Percentiles rank a stretch among this genome's conserved stretches.
These are phyloP conservation scores for Thaumetopoea pityocampa DNA, from an alignment of 1,140 invertebrate genomes.

Conservation along the genomic window DNA sequence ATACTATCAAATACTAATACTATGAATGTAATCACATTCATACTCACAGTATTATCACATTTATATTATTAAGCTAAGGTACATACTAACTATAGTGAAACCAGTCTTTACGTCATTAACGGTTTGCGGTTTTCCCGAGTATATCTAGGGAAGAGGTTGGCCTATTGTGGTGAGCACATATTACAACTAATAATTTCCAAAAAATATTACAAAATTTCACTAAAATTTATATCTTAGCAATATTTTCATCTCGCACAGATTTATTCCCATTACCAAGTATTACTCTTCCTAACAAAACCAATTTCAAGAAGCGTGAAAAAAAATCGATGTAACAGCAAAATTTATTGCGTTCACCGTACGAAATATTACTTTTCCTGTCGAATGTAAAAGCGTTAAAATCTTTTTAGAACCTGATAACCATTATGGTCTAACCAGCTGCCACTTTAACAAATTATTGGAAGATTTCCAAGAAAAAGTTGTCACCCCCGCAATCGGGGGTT, in stretches of 20 bases:
- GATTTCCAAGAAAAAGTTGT: slow-evolving; percentile 67
- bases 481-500: slow-evolving; percentile 55
- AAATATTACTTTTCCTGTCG: slow-evolving; percentile 31
- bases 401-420: slow-evolving; percentile 66
- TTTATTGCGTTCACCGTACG: slow-evolving; percentile 21
- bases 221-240: slow-evolving; percentile 12
- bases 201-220: slow-evolving; percentile 8
- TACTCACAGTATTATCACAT: too few relatives aligned
- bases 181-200: slow-evolving; percentile 1
- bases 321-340: slow-evolving; percentile 8
- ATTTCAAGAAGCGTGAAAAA: slow-evolving; percentile 9
- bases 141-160: too few relatives aligned
- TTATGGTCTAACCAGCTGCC: slow-evolving; percentile 64
- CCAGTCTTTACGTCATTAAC: too few relatives aligned
- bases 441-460: slow-evolving; percentile 72
- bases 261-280: slow-evolving; percentile 7
- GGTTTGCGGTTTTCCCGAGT: too few relatives aligned
- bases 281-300: slow-evolving; percentile 8
- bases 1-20: too few relatives aligned
- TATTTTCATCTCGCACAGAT: slow-evolving; percentile 16
- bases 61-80: too few relatives aligned
- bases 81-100: too few relatives aligned
- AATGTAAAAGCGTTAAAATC: slow-evolving; percentile 46
- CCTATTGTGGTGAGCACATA: too few relatives aligned
- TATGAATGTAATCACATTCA: too few relatives aligned